These are phyloP conservation scores for Cydia strobilella DNA, from an alignment of 1,140 invertebrate species.

Conservation along the genomic window DNA sequence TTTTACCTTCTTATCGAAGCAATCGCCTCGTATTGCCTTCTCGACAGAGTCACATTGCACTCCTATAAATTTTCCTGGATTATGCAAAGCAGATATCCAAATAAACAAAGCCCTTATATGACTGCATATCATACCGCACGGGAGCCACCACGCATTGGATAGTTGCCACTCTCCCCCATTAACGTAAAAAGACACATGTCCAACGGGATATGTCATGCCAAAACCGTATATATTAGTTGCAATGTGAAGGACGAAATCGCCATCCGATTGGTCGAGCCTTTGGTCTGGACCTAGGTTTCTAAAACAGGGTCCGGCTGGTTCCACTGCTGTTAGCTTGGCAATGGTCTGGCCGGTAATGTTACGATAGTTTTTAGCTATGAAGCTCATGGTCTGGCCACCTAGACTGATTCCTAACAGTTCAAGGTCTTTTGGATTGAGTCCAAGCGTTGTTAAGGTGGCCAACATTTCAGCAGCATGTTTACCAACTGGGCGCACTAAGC, in stretches of 20 bases:
- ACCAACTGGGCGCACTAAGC: neutral
- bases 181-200: neutral
- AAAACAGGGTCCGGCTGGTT: neutral
- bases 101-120: neutral
- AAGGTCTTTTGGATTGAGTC: neutral
- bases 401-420: neutral
- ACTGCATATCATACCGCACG: neutral
- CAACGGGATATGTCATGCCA: neutral
- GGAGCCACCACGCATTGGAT: neutral
- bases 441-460: neutral
- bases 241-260: neutral
- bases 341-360: neutral
- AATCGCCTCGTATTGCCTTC: neutral
- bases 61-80: neutral
- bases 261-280: neutral
- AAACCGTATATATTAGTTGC: neutral
- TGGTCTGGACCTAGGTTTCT: neutral
- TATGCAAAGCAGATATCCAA: neutral
- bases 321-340: neutral
- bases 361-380: constrained; percentile 4
- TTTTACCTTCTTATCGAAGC: neutral
- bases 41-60: neutral
- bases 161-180: neutral
- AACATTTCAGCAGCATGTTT: neutral
- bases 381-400: neutral